phyloP scores from a whole-genome alignment of 2,888 invertebrate species.

The Ischnus inquisitorius region DNA sequence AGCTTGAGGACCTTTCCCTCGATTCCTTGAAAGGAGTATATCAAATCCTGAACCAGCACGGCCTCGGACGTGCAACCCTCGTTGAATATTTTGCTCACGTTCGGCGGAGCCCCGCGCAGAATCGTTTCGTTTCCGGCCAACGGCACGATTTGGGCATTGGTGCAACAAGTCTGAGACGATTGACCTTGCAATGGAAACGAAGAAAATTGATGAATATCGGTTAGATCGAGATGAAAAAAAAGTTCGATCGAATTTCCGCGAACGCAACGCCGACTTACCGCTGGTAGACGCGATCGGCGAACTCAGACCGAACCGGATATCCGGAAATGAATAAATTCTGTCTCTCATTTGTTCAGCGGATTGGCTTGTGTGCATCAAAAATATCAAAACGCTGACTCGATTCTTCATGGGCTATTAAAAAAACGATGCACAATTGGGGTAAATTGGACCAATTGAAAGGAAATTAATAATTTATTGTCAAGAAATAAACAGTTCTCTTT shows the following conservation, averaged over 20 bases:
- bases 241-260: not conserved
- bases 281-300: conserved; percentile 80
- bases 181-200: conserved; percentile 72
- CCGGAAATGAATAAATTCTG: conserved; percentile 79
- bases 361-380: conserved; percentile 79
- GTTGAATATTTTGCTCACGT: conserved; percentile 76
- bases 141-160: conserved; percentile 78
- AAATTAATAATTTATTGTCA: not conserved
- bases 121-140: conserved; percentile 75
- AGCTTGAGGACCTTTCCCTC: conserved; percentile 91
- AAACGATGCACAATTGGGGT: not conserved
- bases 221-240: not conserved
- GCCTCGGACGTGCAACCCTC: conserved; percentile 85
- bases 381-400: conserved; percentile 78
- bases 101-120: conserved; percentile 70
- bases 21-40: conserved; percentile 96
- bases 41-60: conserved; percentile 91
- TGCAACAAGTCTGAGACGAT: conserved; percentile 75
- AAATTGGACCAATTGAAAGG: not conserved
- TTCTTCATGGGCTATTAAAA: conserved; percentile 79
- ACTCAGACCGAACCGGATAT: conserved; percentile 78
- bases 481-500: too few relatives aligned
- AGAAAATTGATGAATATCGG: not conserved
- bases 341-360: conserved; percentile 76
- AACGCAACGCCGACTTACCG: conserved; percentile 73